Conservation (phyloP, 2,113 vertebrate genomes). For the Megaleporinus macrocephalus region DNA sequence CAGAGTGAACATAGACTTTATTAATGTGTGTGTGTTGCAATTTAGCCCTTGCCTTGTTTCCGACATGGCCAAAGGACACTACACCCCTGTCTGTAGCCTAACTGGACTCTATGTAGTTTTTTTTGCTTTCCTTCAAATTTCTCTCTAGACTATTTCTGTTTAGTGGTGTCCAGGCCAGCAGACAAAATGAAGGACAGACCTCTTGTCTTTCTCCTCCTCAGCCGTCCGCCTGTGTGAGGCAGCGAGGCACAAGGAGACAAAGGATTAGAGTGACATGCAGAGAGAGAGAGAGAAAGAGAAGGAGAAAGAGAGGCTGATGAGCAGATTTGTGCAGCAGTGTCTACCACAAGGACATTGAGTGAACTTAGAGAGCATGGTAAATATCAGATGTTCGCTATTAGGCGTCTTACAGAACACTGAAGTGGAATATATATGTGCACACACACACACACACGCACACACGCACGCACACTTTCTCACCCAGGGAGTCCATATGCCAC, state of each 20-base stretch:
- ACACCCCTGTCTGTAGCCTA: neutral
- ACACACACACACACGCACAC: slow-evolving; percentile 29
- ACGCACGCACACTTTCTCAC: neutral
- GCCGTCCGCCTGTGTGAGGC: slow-evolving; percentile 90
- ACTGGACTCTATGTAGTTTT: neutral
- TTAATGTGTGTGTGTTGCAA: no score
- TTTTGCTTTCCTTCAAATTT: neutral
- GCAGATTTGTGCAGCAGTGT: slow-evolving; percentile 67
- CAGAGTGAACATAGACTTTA: no score
- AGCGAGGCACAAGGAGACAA: slow-evolving; percentile 89
- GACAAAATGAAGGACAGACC: slow-evolving; percentile 85
- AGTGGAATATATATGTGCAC: neutral
- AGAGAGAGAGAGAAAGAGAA: slow-evolving; percentile 69
- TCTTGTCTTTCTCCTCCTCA: slow-evolving; percentile 92
- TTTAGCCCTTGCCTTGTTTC: neutral
- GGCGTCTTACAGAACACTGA: neutral
- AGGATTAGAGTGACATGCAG: slow-evolving; percentile 83
- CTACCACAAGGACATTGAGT: slow-evolving; percentile 60
- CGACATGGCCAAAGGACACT: neutral
- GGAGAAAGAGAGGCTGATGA: slow-evolving; percentile 45
- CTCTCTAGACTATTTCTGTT: slow-evolving; percentile 14
- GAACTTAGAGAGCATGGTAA: slow-evolving; percentile 56
- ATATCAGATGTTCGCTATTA: slow-evolving; percentile 19
- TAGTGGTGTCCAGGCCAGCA: slow-evolving; percentile 44
- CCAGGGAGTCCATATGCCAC: neutral